These are phyloP conservation scores for Homarus americanus DNA, from an alignment of 1,140 invertebrate genomes.

Conservation along the genomic window DNA sequence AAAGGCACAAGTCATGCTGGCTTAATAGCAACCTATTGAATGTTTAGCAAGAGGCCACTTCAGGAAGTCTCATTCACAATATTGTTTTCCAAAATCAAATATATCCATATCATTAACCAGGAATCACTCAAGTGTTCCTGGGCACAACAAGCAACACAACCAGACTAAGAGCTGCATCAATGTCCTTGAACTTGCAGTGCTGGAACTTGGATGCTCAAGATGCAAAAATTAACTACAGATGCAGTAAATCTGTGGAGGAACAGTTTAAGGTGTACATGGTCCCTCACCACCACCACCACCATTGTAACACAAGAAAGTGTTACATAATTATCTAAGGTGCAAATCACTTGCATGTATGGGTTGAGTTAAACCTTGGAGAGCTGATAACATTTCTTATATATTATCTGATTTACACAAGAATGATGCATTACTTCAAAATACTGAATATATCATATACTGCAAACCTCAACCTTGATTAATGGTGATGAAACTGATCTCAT, in stretches of 20 bases:
- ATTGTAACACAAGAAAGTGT: background rate
- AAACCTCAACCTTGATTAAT: no score
- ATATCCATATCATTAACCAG: background rate
- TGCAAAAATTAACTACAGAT: background rate
- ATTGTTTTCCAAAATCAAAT: background rate
- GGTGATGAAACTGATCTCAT: no score
- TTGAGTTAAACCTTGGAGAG: background rate
- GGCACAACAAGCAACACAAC: slow-evolving; percentile 2
- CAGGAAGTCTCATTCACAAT: background rate
- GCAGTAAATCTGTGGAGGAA: background rate
- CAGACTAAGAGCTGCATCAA: background rate
- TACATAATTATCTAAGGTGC: background rate
- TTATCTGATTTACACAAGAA: no score
- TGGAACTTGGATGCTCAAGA: background rate
- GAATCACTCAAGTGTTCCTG: background rate
- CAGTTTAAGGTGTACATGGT: background rate
- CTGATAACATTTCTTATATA: no score
- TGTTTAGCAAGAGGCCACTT: background rate
- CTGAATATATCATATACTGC: no score
- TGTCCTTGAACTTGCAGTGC: no score
- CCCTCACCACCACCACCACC: background rate
- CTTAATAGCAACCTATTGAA: background rate
- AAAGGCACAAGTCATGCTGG: background rate
- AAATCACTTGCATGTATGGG: background rate
- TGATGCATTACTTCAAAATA: no score